phyloP scores from a whole-genome alignment of 1,140 invertebrate species.

The Pseudomyrmex gracilis region DNA sequence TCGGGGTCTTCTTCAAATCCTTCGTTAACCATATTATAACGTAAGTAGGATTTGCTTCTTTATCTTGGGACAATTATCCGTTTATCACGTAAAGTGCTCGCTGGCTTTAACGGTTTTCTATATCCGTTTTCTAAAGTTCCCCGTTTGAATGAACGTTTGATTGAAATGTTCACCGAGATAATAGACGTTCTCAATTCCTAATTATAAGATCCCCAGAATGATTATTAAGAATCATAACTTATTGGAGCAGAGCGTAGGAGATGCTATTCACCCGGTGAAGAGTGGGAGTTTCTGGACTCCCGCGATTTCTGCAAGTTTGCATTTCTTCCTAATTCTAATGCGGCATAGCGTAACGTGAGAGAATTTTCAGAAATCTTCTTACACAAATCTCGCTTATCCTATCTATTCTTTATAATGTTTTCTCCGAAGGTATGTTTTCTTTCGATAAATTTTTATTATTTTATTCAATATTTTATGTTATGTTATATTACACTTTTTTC shows the following conservation, averaged over 20 bases:
- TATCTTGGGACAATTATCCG: conserved; percentile 29
- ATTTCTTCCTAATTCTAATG: not conserved
- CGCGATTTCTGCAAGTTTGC: conserved; percentile 24
- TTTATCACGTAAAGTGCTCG: conserved; percentile 12
- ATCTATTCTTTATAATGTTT: not conserved
- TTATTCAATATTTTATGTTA: not conserved
- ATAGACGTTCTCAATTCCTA: not conserved
- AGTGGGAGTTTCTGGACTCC: conserved; percentile 10
- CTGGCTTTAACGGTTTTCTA: conserved; percentile 19
- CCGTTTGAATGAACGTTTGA: not conserved
- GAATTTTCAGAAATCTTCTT: not conserved
- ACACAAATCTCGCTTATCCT: not conserved
- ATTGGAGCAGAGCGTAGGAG: conserved; percentile 10
- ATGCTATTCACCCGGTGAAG: conserved; percentile 24
- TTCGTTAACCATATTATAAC: conserved; percentile 49
- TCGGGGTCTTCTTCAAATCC: conserved; percentile 22
- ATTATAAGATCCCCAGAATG: not conserved
- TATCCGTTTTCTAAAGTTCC: not conserved
- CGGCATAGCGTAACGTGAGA: not conserved
- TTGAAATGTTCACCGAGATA: conserved; percentile 5
- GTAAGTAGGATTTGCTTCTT: conserved; percentile 12
- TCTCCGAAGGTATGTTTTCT: too few species aligned
- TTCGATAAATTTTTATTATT: not conserved
- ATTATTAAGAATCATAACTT: conserved; percentile 33
- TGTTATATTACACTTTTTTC: not conserved